Evolutionary conservation across 2,797 vertebrate species (phyloP), one percentile per base, ranked within the genome.

Genomic region (Cyprinella venusta): DNA sequence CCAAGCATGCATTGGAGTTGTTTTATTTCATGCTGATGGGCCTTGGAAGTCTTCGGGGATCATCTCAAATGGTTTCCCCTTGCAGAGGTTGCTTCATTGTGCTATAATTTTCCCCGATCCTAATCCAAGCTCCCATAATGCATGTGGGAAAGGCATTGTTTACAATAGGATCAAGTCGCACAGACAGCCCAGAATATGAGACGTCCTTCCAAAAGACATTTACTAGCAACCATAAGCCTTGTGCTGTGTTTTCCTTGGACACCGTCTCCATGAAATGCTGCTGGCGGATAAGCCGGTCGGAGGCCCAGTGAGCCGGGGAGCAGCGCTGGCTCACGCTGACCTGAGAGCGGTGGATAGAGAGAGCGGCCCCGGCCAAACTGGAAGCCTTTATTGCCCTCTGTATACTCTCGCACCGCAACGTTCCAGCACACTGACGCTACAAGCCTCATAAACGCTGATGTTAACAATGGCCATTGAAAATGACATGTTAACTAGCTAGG

Each of bases 191-290:
- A 78, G 74, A 89, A 85, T 78, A 84, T 87, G 84, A 89, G 80
- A 89, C 87, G 86, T 86, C 69, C 79, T 91, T 93, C 90, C 91
- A 92, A 92, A 90, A 85, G 88, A 92, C 86, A 87, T 92, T 92
- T 61, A 30, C 87, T 90, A 90, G 88, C 88, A 71, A 90, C 90
- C 90, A 86, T 85, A 86, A 92, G 89, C 91, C 90, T 86, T 88
- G 86, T 87, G 87, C 85, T 87, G 88, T 87, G 89, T 95, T 94
- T 94, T 91, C 86, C 90, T 94, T 93, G 92, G 93, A 93, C 88
- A 90, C 86, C 61, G 76, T 84, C 83, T 76, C 36, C 85, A 82
- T 90, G 85, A 89, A 89, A 89, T 91, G 82, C 89, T 88, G 89
- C 92, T 56, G 82, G 67, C 59, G 76, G 65, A 89, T 89, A 87